Evolutionary conservation across 2,113 vertebrate species (phyloP).

Genomic region (Patagioenas fasciata): DNA sequence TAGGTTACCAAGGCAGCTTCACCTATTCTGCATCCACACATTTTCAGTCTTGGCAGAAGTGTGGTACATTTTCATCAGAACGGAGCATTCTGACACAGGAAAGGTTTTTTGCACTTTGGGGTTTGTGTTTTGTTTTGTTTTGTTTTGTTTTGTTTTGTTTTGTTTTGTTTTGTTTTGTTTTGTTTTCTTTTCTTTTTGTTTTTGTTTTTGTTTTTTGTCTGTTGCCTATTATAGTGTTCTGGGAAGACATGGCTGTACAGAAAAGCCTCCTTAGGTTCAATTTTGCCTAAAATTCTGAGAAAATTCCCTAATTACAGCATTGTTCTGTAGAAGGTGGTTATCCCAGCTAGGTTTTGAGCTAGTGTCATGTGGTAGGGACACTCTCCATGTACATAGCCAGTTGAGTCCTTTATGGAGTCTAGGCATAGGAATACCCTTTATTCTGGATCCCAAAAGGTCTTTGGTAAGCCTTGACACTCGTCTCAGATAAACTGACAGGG

Average conservation of each 20-base stretch:
- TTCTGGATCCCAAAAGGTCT: neutral
- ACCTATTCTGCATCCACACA: neutral
- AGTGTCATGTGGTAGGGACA: neutral
- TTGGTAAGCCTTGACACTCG: neutral
- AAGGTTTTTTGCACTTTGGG: accelerated
- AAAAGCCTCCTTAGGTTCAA: neutral
- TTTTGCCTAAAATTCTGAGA: neutral
- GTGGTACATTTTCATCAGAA: neutral
- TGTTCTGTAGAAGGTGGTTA: neutral
- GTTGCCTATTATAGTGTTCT: neutral
- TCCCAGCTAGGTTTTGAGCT: neutral
- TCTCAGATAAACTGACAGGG: neutral
- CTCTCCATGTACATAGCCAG: neutral
- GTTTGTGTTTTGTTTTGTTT: neutral
- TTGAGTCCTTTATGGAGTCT: neutral
- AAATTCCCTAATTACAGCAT: neutral
- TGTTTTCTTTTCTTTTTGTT: too few species aligned
- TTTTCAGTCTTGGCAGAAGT: neutral
- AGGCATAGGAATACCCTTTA: neutral
- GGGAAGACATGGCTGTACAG: neutral
- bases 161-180: too few species aligned
- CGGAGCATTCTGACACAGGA: neutral
- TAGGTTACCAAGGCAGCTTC: neutral
- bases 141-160: too few species aligned
- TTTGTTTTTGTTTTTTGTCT: neutral